phyloP scores from a whole-genome alignment of 2,797 vertebrate species.

The Hoplostethus atlanticus region DNA sequence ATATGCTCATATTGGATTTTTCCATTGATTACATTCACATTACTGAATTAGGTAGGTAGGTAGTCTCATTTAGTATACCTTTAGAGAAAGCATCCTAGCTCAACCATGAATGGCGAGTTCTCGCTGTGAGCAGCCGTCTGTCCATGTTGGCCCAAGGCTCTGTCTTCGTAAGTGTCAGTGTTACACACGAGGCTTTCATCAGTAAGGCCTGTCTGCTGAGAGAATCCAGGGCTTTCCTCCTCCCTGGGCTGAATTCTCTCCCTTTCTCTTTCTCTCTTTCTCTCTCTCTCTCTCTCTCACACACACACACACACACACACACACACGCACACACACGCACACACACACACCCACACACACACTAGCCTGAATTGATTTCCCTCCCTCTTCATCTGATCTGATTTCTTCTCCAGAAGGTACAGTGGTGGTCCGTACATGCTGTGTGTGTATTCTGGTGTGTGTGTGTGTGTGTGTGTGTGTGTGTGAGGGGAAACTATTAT shows the following conservation, averaged over 20 bases:
- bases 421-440: background rate
- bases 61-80: conserved; percentile 10
- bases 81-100: conserved; percentile 22
- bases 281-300: background rate
- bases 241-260: conserved; percentile 28
- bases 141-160: conserved; percentile 31
- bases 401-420: conserved; percentile 21
- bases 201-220: conserved; percentile 32
- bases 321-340: no score
- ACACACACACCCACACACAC: background rate
- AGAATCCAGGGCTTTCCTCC: conserved; percentile 49
- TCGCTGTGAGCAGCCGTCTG: conserved; percentile 31
- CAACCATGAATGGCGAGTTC: conserved; percentile 12
- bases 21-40: background rate
- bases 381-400: conserved; percentile 7
- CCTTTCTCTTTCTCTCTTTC: background rate
- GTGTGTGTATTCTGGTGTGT: conserved; percentile 8
- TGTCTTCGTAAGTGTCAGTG: conserved; percentile 3
- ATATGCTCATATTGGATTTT: background rate
- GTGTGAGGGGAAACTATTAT: conserved; percentile 52
- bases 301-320: background rate
- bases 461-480: conserved; percentile 12
- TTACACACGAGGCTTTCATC: conserved; percentile 39
- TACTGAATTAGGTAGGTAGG: background rate
- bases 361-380: background rate